These are phyloP conservation scores for Mylabris sibirica DNA, from an alignment of 2,888 invertebrate species.

Conservation along the genomic window DNA sequence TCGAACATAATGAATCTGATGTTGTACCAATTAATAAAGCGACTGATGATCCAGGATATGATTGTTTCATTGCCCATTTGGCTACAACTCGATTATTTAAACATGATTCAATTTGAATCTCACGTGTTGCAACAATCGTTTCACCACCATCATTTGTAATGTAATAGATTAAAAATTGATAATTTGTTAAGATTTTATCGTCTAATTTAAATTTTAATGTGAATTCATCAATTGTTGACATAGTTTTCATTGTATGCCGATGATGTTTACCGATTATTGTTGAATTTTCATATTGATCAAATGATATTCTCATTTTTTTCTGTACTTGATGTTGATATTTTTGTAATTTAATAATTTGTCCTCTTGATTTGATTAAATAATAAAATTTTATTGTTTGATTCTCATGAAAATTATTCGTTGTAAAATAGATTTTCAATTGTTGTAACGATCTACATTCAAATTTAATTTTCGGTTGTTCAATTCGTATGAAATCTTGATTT, in stretches of 20 bases:
- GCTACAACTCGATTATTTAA: constrained; percentile 64
- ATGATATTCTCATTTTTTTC: neutral
- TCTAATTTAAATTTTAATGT: constrained; percentile 62
- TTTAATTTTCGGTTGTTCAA: constrained; percentile 43
- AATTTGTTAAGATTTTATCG: constrained; percentile 61
- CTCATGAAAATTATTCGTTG: constrained; percentile 49
- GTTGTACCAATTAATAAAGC: constrained; percentile 63
- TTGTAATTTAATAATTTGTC: constrained; percentile 51
- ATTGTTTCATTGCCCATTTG: constrained; percentile 61
- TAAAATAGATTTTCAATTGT: constrained; percentile 55
- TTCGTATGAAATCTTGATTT: constrained; percentile 54
- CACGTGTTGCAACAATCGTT: constrained; percentile 64
- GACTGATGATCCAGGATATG: constrained; percentile 63
- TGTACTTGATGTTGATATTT: constrained; percentile 46
- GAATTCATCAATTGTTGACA: constrained; percentile 55
- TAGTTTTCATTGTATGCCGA: constrained; percentile 42
- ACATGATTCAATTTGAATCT: constrained; percentile 65
- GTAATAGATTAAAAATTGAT: constrained; percentile 66
- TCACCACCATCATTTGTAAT: constrained; percentile 64
- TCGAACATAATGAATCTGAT: constrained; percentile 66
- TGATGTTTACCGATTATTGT: constrained; percentile 54
- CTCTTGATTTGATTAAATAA: constrained; percentile 57
- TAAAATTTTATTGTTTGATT: constrained; percentile 53
- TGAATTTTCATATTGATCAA: constrained; percentile 39
- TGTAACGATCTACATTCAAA: constrained; percentile 53